Evolutionary conservation across 2,113 vertebrate genomes (phyloP), one percentile per base, ranked within the genome.

Genomic region (Lampris incognitus): DNA sequence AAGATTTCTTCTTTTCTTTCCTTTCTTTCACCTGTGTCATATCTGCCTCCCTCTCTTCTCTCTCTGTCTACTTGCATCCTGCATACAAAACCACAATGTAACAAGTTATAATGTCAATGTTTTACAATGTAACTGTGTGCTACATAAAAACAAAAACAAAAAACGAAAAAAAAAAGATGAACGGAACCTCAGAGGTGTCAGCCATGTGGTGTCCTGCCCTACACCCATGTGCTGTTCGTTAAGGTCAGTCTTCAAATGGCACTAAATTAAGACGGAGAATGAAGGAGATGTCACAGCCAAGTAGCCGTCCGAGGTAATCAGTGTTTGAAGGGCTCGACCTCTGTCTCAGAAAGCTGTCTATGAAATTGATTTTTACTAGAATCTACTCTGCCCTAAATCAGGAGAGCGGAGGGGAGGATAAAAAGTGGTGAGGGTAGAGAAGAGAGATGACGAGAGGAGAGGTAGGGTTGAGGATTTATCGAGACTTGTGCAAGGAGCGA

Each of bases 181-280:
- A 49, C 39, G 37, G 64, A 75, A 73, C 51, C 2, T 69, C 71
- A 50, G 40, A 74, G 66, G 74, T 79, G 69, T 66, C 10, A 72
- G 41, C 48, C 58, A 61, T 4, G 51, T 44, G 36, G 66, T 42
- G 54, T 67, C 42, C 4, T 40, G 64, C 67, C 72, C 76, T 46
- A 77, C 81, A 74, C 61, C 57, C 72, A 70, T 24, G 24, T 24
- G 66, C 74, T 85, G 62, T 74, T n/a, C 41, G 7, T 50, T 59
- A 61, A 71, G 5, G 48, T n/a, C 1, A 2, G 48, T 67, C 42
- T 81, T 5, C 11, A 54, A 6, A 11, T 57, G 57, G 37, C 65
- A 83, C 50, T 38, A 78, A 65, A 66, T 56, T 38, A 48, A 66
- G 69, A 78, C 9, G 9, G 57, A 52, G 41, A 58, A 74, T 71